Percentiles rank a stretch among this genome's conserved stretches.
phyloP scores from a whole-genome alignment of 2,888 invertebrate species.

The Aporophyla nigra region DNA sequence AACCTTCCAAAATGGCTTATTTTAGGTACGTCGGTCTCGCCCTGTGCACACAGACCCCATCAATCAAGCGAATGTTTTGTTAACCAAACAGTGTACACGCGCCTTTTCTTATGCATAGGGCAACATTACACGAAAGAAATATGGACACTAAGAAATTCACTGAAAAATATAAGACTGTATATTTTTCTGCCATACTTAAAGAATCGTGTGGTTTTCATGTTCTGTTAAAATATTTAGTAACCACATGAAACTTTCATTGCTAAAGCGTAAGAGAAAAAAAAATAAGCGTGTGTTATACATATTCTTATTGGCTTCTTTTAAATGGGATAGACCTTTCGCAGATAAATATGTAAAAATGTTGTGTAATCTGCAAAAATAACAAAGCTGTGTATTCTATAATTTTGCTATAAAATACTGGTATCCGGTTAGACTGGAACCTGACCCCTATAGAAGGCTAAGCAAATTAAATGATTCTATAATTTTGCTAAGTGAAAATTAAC shows the following conservation, averaged over 20 bases:
- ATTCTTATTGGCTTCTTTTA: neutral
- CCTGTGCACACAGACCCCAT: conserved; percentile 40
- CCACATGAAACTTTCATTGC: neutral
- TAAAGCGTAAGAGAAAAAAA: neutral
- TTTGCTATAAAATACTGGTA: neutral
- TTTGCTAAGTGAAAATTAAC: neutral
- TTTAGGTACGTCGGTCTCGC: conserved; percentile 14
- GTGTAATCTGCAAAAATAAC: neutral
- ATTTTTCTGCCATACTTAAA: neutral
- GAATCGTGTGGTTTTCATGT: neutral
- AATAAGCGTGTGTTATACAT: neutral
- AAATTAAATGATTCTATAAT: neutral
- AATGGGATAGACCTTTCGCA: neutral
- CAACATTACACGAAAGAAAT: neutral
- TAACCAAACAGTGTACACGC: conserved; percentile 40
- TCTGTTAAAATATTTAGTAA: neutral
- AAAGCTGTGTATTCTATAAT: neutral
- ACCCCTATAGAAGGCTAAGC: too few species aligned
- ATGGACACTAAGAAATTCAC: neutral
- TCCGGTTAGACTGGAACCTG: too few species aligned
- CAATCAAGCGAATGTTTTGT: conserved; percentile 53
- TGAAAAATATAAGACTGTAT: neutral
- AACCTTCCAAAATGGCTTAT: conserved; percentile 23
- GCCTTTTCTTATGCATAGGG: conserved; percentile 35
- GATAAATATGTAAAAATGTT: neutral